Evolutionary conservation across 2,888 invertebrate genomes (phyloP).

Genomic region (Perithous albicinctus): DNA sequence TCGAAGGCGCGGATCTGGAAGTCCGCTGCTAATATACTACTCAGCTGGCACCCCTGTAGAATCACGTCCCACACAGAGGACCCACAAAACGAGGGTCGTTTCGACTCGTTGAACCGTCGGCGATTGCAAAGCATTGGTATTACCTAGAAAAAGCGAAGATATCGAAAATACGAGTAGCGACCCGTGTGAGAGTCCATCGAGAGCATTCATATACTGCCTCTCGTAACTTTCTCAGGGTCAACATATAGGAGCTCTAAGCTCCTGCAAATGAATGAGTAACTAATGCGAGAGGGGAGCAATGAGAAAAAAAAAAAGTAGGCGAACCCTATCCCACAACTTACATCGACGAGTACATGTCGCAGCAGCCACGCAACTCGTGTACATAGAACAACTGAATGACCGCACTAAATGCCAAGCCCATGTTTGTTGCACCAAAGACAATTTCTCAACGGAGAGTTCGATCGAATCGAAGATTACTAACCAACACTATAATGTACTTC

Average conservation of each 20-base stretch:
- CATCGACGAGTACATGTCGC: no score
- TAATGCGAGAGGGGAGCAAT: no score
- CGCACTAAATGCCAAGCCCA: slow-evolving; percentile 10
- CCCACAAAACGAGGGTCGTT: slow-evolving; percentile 18
- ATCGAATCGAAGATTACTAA: slow-evolving; percentile 2
- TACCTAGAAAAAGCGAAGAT: not conserved
- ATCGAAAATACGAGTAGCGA: slow-evolving; percentile 25
- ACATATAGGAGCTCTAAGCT: no score
- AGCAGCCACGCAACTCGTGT: no score
- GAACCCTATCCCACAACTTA: no score
- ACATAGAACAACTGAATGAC: no score
- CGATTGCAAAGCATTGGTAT: not conserved
- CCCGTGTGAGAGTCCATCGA: no score
- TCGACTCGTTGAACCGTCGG: slow-evolving; percentile 18
- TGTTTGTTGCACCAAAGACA: slow-evolving; percentile 6
- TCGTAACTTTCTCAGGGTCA: not conserved
- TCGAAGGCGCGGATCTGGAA: slow-evolving; percentile 56
- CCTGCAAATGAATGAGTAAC: no score
- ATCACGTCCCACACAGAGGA: not conserved
- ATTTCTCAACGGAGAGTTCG: slow-evolving; percentile 26
- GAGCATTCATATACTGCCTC: not conserved
- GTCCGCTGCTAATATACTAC: slow-evolving; percentile 41
- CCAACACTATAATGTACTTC: no score
- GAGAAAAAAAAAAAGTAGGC: no score
- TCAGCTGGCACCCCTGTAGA: not conserved